A percentile compares a stretch with the other conserved stretches of the same genome.
Evolutionary conservation across 2,797 vertebrate species (phyloP).

Genomic region (Pseudomugil tenellus): DNA sequence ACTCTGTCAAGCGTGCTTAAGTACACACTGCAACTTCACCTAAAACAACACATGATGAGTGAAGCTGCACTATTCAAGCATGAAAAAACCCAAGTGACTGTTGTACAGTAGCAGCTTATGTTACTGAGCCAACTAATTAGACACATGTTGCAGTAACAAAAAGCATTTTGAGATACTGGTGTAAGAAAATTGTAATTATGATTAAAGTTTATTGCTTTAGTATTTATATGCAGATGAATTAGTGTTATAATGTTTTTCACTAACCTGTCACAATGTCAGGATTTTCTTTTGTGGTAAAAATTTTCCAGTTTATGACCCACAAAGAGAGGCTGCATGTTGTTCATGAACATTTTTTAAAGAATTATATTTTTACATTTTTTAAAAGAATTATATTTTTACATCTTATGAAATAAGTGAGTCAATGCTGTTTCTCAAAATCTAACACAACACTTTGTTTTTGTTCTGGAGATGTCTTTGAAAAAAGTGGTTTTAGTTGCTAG

Average conservation of each 20-base stretch:
- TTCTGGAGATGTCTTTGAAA: background rate
- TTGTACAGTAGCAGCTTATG: background rate
- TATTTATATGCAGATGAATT: too few species aligned
- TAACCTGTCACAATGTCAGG: background rate
- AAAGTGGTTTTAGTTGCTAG: background rate
- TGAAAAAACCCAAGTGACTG: background rate
- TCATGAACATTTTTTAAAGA: background rate
- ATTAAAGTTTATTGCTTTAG: too few species aligned
- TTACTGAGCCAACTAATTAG: slow-evolving; percentile 14
- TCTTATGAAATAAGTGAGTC: background rate
- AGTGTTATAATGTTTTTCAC: too few species aligned
- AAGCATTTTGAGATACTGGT: background rate
- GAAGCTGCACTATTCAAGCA: background rate
- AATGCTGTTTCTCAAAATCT: background rate
- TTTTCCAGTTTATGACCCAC: background rate
- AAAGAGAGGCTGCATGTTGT: background rate
- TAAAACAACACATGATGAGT: background rate
- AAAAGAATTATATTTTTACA: background rate
- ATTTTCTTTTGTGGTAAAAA: background rate
- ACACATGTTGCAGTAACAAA: slow-evolving; percentile 13
- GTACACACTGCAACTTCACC: background rate
- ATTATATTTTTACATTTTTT: too few species aligned
- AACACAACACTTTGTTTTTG: background rate
- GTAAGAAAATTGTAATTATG: background rate
- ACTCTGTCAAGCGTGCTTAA: slow-evolving; percentile 8